Base-by-base conservation (phyloP, 2,888 invertebrate genomes). In the Chaitophorus viminalis region DNA sequence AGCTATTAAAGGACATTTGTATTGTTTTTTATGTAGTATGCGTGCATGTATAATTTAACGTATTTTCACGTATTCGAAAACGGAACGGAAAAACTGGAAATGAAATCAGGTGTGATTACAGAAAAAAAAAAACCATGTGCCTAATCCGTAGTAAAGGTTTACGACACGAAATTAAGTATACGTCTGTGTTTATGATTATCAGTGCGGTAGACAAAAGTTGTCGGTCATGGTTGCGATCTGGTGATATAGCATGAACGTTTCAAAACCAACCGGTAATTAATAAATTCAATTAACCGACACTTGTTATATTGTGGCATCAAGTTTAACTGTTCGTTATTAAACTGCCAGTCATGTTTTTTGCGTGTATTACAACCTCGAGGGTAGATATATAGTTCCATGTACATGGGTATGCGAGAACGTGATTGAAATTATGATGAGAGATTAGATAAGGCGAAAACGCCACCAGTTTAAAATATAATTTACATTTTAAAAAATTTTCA, bases 91-190 rank as follows among this genome's bases (percentile, higher is more conserved):
- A 60, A 79, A 60, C 60, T 60, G 9, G 36, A 65, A 79, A 18
- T 79, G 39, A n/a, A 79, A 39, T 39, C 79, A 21, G 39, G 36
- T 33, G 29, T 29, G 11, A 68, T 33, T 18, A 65, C 39, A n/a
- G 1, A 68, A 68, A 9, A 79, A 60, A 39, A 29, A 33, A 36
- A 29, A 60, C n/a, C 36, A 31, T 25, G 33, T 33, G 17, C 60
- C 14, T 1, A 65, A 79, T 36, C 33, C 60, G 60, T 46, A 46
- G 46, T 14, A 46, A 65, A 65, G 6, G 79, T 36, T 79, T 60
- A 79, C 18, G 60, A 65, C 36, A 36, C 18, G n/a, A 79, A 79
- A 79, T 65, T 79, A 79, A 65, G 60, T 36, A 46, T 46, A 65
- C n/a, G n/a, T n/a, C 60, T 36, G 1, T 25, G 6, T 33, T 54